Conservation (phyloP, 1,140 invertebrate species). For the Aphidius ervi region DNA sequence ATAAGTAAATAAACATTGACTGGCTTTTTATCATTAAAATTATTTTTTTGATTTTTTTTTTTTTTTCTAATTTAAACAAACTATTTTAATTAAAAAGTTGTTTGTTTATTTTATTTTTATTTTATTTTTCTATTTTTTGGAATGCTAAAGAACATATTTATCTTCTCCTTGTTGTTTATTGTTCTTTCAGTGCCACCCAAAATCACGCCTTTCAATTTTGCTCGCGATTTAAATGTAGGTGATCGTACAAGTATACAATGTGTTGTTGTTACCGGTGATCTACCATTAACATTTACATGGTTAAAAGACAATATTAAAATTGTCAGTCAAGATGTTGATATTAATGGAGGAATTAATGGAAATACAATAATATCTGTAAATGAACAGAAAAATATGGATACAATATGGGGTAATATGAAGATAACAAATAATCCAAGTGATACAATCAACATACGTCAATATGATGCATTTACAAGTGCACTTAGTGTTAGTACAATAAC, state of each 20-base stretch:
- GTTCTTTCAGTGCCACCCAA: slow-evolving; percentile 61
- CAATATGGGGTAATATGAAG: slow-evolving; percentile 21
- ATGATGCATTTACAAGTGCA: slow-evolving; percentile 62
- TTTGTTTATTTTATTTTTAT: neutral
- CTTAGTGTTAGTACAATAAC: slow-evolving; percentile 62
- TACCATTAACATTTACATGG: slow-evolving; percentile 68
- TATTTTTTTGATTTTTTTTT: too few relatives aligned
- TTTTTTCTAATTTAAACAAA: too few relatives aligned
- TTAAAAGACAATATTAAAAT: slow-evolving; percentile 62
- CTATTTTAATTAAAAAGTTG: neutral
- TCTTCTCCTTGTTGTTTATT: slow-evolving; percentile 35
- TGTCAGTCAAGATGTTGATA: slow-evolving; percentile 33
- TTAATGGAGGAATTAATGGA: slow-evolving; percentile 14
- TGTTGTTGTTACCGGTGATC: slow-evolving; percentile 63
- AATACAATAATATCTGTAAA: slow-evolving; percentile 1
- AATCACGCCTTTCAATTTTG: slow-evolving; percentile 63
- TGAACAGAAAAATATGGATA: slow-evolving; percentile 29
- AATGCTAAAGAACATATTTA: slow-evolving; percentile 27
- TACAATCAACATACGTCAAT: slow-evolving; percentile 60
- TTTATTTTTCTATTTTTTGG: slow-evolving; percentile 1
- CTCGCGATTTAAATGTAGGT: slow-evolving; percentile 59
- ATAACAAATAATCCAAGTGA: slow-evolving; percentile 39
- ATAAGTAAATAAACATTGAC: too few relatives aligned
- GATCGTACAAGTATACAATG: slow-evolving; percentile 65
- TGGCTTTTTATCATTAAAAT: too few relatives aligned